Conservation (phyloP, 2,888 invertebrate genomes). For the Xylota segnis region DNA sequence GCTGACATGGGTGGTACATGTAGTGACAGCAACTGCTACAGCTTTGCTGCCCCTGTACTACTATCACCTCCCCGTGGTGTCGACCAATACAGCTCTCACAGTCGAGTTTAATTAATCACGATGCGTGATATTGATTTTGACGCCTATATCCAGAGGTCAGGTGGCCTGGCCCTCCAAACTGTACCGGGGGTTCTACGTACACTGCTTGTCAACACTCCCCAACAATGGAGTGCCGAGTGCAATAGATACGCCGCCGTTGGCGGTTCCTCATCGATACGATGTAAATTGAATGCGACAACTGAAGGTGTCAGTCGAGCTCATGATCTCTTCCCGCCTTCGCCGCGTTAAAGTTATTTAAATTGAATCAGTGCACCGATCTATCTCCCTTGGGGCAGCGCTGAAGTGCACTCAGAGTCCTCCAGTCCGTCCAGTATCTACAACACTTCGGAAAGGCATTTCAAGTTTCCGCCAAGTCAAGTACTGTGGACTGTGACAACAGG, state of each 20-base stretch:
- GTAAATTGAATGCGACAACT: conserved; percentile 68
- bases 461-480: conserved; percentile 51
- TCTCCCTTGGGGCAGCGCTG: conserved; percentile 64
- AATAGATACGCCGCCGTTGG: conserved; percentile 5
- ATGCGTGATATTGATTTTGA: conserved; percentile 73
- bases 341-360: conserved; percentile 58
- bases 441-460: conserved; percentile 63
- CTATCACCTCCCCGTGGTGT: conserved; percentile 25
- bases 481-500: neutral
- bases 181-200: conserved; percentile 5
- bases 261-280: conserved; percentile 64
- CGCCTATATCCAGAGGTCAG: conserved; percentile 63
- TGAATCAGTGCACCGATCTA: conserved; percentile 45
- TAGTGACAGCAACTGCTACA: conserved; percentile 62
- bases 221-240: conserved; percentile 12
- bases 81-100: conserved; percentile 11
- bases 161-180: conserved; percentile 60
- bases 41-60: conserved; percentile 53
- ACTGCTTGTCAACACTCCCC: conserved; percentile 34
- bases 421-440: neutral
- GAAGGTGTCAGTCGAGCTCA: conserved; percentile 64
- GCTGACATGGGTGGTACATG: conserved; percentile 61
- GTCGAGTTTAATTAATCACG: conserved; percentile 71
- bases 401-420: conserved; percentile 64
- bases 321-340: conserved; percentile 54